Evolutionary conservation across 1,140 invertebrate genomes (phyloP).

Genomic region (Brachionus calyciflorus): DNA sequence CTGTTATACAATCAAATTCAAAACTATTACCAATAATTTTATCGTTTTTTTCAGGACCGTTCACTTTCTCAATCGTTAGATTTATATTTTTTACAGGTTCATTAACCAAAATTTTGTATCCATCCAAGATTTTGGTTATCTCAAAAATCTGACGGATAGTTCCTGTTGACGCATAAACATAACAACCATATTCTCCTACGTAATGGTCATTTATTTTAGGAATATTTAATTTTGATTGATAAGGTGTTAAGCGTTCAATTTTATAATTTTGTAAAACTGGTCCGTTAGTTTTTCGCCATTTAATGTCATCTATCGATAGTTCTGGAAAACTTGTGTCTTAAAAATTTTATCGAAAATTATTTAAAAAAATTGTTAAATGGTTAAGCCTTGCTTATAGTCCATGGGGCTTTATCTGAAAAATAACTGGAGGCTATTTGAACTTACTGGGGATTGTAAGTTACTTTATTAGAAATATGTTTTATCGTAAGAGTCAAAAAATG

Average conservation of each 20-base stretch:
- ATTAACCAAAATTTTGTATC: not conserved
- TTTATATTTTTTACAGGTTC: slow-evolving; percentile 1
- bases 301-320: not conserved
- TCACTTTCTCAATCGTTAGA: not conserved
- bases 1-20: slow-evolving; percentile 25
- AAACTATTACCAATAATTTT: not conserved
- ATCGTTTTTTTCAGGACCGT: not conserved
- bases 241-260: not conserved
- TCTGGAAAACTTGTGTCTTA: slow-evolving; percentile 19
- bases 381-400: too few species aligned
- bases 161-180: not conserved
- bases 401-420: too few species aligned
- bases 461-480: too few species aligned
- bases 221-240: slow-evolving; percentile 8
- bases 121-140: not conserved
- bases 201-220: not conserved
- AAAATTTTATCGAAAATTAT: too few species aligned
- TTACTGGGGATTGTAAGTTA: too few species aligned
- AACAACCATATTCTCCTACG: not conserved
- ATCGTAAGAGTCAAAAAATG: too few species aligned
- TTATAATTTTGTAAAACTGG: not conserved
- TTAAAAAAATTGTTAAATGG: too few species aligned
- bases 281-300: not conserved
- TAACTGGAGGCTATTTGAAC: too few species aligned
- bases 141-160: slow-evolving; percentile 23